These are phyloP conservation scores for Cyprinella venusta DNA, from an alignment of 2,797 vertebrate species.

Conservation along the genomic window DNA sequence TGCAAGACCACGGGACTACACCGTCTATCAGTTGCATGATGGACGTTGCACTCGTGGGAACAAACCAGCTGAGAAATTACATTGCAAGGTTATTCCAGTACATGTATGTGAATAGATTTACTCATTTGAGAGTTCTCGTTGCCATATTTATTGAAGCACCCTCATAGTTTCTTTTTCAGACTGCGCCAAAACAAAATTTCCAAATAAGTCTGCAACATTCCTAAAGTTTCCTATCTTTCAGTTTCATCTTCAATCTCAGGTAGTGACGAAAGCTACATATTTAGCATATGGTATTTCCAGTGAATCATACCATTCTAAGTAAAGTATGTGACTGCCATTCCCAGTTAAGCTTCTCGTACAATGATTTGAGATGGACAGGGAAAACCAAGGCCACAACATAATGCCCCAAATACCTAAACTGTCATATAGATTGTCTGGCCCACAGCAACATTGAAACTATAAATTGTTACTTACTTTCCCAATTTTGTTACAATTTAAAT, in stretches of 20 bases:
- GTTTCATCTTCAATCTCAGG: constrained; percentile 9
- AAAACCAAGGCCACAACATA: neutral
- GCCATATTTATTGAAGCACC: neutral
- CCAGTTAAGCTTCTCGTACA: neutral
- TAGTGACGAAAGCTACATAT: neutral
- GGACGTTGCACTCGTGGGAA: neutral
- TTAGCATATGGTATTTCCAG: constrained; percentile 6
- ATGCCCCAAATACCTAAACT: neutral
- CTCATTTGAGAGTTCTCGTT: neutral
- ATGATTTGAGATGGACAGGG: neutral
- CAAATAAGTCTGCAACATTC: constrained; percentile 31
- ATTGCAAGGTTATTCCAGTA: neutral
- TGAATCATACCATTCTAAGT: neutral
- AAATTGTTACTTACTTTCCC: neutral
- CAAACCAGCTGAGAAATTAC: neutral
- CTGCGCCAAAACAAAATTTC: constrained; percentile 2
- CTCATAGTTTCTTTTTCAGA: neutral
- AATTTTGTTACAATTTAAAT: constrained; percentile 1
- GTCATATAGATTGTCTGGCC: neutral
- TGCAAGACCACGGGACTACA: neutral
- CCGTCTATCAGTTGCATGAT: neutral
- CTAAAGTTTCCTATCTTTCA: neutral
- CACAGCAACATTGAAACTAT: neutral
- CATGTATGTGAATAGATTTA: neutral
- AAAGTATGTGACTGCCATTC: constrained; percentile 1